Evolutionary conservation across 1,140 invertebrate species (phyloP), one percentile per base, ranked within the genome.

Genomic region (Atopsyche davidsoni): DNA sequence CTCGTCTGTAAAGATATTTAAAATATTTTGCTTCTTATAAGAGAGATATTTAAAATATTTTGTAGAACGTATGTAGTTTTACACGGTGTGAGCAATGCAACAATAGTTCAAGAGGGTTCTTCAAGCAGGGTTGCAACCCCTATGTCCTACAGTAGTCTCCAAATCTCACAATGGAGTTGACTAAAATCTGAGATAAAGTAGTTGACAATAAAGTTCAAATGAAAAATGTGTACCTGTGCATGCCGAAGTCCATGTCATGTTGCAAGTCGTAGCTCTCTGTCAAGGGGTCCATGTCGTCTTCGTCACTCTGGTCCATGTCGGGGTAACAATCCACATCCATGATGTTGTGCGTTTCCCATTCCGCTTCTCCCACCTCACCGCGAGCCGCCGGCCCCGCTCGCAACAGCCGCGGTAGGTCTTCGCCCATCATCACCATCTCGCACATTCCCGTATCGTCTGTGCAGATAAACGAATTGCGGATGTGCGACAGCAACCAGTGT

Each of bases 401-500:
- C 49, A 85, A 73, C 53, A 82, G 76, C 64, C 81, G 82, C 25
- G 83, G 82, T 60, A 87, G 76, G 67, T 87, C 80, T 64, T 88
- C 83, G 39, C 82, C 80, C 9, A 81, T 70, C 83, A 92, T 87
- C 13, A 89, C 83, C 57, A 86, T 79, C 68, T 89, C 86, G 64
- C 83, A 71, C 51, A 69, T 76, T 77, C 89, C 89, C 62, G 91
- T 93, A 68, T 96, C 92, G 74, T 97, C 93, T 21, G 89, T 92
- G n/a, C 87, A 89, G 60, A 95, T 91, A 69, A 93, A 96, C 14
- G 91, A 93, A 66, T 95, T 92, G 46, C 89, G 76, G 50, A 96
- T 92, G 68, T 95, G 89, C 38, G 89, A 89, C 42, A 96, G 75
- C 21, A 97, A 73, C 86, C 93, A 97, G 53, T 88, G 85, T 71